Evolutionary conservation across 2,113 vertebrate genomes (phyloP).

Genomic region (Telmatochromis brichardi): DNA sequence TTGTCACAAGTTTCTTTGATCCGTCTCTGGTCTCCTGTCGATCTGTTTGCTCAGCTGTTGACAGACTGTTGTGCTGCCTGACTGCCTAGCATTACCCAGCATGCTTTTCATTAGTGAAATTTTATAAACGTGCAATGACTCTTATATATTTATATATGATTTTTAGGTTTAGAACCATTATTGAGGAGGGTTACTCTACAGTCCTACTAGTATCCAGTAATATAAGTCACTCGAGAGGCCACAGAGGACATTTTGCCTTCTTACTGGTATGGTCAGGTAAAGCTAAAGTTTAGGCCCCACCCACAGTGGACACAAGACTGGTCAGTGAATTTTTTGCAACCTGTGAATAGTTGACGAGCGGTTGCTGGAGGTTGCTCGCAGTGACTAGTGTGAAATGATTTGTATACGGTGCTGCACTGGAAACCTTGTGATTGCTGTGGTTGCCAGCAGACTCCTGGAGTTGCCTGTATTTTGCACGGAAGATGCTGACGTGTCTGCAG

Average conservation of each 20-base stretch:
- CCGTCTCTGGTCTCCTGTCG: background rate
- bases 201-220: background rate
- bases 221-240: background rate
- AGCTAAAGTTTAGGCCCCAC: background rate
- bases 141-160: fast-evolving
- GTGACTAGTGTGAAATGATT: background rate
- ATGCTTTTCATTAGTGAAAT: background rate
- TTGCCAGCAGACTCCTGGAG: background rate
- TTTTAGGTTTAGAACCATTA: background rate
- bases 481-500: background rate
- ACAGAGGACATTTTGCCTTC: background rate
- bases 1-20: background rate
- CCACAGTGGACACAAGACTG: background rate
- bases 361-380: background rate
- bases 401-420: background rate
- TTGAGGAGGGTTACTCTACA: background rate
- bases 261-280: fast-evolving
- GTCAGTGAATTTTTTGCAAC: fast-evolving
- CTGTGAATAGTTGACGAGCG: background rate
- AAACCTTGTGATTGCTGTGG: fast-evolving
- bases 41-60: background rate
- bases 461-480: background rate
- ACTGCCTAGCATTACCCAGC: background rate
- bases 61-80: background rate
- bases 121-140: fast-evolving